Evolutionary conservation across 2,888 invertebrate genomes (phyloP), one percentile per base, ranked within the genome.

Genomic region (Lysandra bellargus): DNA sequence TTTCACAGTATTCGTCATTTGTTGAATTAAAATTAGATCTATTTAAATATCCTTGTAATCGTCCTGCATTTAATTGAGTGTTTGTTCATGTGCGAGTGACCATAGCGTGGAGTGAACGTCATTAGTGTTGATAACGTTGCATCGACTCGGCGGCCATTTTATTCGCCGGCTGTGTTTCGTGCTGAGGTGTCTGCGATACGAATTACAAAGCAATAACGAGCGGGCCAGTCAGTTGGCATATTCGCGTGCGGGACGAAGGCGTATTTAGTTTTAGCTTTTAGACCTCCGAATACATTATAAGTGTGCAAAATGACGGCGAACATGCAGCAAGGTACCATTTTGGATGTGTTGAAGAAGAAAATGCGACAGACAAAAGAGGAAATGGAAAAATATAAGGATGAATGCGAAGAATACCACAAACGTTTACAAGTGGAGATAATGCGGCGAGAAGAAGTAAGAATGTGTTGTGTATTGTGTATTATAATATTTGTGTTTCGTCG

Each of bases 361-460:
- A 99, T 99, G 99, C 97, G 98, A 87, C 98, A 98, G 95, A 98
- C 99, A 88, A 99, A 99, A 95, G 99, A 99, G 94, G 99, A 99
- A 96, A 98, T 99, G 97, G 99, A 99, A 94, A 97, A 98, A 95
- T 98, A 98, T 95, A 99, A 98, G 95, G 99, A 99, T 95, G 98
- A 98, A 93, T 98, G 98, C 93, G 99, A 99, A 95, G 98, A 98
- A 95, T 98, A 97, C 93, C 98, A 98, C 95, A 98, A 98, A 96
- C 97, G 98, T 93, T 96, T 98, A 92, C 98, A 98, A 95, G 96
- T 98, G 92, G 99, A 99, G 96, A 96, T 98, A 93, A 97, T 98
- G 96, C 97, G 99, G 93, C 97, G 99, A 92, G 99, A 99, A 96
- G 99, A 99, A 98, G 99, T 99, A 97, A 98, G 98, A 94, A 89